Percentiles rank a stretch among this genome's conserved stretches.
Conservation (phyloP, 2,888 invertebrate species). For the Drosophila tripunctata region DNA sequence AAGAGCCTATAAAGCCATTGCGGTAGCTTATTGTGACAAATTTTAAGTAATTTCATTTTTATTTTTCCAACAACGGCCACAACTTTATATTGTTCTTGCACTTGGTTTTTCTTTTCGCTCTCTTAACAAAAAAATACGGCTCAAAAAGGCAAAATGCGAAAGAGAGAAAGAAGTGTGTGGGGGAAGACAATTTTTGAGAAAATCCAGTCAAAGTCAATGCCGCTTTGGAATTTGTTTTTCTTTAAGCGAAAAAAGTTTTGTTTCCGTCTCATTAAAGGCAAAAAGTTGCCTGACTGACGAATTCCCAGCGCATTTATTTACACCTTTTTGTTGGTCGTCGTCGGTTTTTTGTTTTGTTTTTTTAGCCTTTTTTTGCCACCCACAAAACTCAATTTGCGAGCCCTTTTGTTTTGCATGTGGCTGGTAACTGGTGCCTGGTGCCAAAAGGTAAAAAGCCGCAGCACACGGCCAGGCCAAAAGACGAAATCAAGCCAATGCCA, state of each 20-base stretch:
- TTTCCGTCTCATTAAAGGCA: slow-evolving; percentile 79
- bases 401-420: slow-evolving; percentile 72
- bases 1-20: slow-evolving; percentile 15
- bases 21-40: slow-evolving; percentile 78
- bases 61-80: slow-evolving; percentile 59
- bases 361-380: slow-evolving; percentile 26
- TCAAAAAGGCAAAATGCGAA: slow-evolving; percentile 17
- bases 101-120: slow-evolving; percentile 22
- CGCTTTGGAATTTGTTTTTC: slow-evolving; percentile 53
- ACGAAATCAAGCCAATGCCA: slow-evolving; percentile 36
- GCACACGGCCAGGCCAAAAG: slow-evolving; percentile 25
- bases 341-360: not conserved
- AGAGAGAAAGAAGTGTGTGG: too few species aligned
- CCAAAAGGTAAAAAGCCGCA: slow-evolving; percentile 70
- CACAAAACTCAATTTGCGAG: slow-evolving; percentile 59
- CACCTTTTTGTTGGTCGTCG: slow-evolving; percentile 57
- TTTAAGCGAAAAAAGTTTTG: slow-evolving; percentile 59
- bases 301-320: slow-evolving; percentile 77
- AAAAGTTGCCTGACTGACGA: slow-evolving; percentile 57
- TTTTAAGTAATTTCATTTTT: slow-evolving; percentile 81
- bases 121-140: slow-evolving; percentile 16
- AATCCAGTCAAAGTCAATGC: slow-evolving; percentile 61
- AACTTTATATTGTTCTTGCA: slow-evolving; percentile 67
- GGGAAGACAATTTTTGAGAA: slow-evolving; percentile 2
- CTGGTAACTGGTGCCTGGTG: too few species aligned